Percentiles rank a stretch among this genome's conserved stretches.
These are phyloP conservation scores for Mechanitis messenoides DNA, from an alignment of 2,888 invertebrate genomes.

Conservation along the genomic window DNA sequence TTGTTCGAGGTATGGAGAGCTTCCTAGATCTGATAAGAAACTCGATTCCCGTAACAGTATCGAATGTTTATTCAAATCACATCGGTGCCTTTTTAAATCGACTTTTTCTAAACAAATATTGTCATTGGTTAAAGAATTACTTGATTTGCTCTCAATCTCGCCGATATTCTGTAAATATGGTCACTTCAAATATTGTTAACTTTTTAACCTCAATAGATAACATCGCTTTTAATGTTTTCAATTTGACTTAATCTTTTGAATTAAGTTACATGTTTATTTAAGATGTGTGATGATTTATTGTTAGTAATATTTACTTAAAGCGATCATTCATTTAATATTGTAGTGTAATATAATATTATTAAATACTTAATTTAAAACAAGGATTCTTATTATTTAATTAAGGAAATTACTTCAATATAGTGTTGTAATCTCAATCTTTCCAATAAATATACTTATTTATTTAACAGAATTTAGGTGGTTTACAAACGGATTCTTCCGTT, in stretches of 20 bases:
- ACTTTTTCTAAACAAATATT: constrained; percentile 53
- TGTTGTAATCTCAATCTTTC: neutral
- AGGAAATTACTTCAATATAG: neutral
- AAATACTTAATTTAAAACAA: no score
- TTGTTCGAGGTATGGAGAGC: constrained; percentile 26
- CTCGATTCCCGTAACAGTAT: constrained; percentile 38
- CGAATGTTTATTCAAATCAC: constrained; percentile 58
- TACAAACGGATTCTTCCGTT: constrained; percentile 16
- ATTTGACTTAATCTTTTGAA: no score
- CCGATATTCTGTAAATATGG: constrained; percentile 38
- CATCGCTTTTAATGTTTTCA: no score
- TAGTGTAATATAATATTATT: no score
- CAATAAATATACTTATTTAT: neutral
- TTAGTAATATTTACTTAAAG: no score
- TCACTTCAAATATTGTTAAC: constrained; percentile 4
- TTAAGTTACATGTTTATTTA: no score
- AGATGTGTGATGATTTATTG: no score
- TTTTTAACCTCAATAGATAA: constrained; percentile 15
- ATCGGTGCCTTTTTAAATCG: constrained; percentile 42
- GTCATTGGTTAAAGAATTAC: constrained; percentile 54
- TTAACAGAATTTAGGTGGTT: constrained; percentile 9
- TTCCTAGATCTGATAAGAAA: constrained; percentile 31
- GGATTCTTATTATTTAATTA: neutral
- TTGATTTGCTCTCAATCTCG: constrained; percentile 53
- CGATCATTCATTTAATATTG: no score